These are phyloP conservation scores for Haplochromis vanheusdeni DNA, from an alignment of 2,113 vertebrate species.

Conservation along the genomic window DNA sequence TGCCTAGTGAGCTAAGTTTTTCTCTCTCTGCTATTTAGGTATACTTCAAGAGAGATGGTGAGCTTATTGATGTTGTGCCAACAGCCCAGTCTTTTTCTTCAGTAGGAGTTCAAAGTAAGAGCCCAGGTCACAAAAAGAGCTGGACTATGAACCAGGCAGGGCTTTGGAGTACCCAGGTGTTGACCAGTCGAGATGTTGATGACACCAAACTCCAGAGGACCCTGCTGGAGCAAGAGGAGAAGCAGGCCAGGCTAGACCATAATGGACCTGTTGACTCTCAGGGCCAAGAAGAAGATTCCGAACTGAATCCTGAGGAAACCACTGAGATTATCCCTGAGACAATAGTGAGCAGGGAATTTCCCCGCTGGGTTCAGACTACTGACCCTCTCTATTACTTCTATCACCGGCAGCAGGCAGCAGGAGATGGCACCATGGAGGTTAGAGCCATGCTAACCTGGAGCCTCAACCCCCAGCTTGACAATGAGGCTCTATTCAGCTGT, in stretches of 20 bases:
- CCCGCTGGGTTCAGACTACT: constrained; percentile 82
- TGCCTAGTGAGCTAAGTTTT: neutral
- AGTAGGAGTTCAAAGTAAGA: neutral
- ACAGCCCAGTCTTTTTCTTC: constrained; percentile 58
- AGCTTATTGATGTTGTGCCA: constrained; percentile 79
- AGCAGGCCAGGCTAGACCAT: constrained; percentile 24
- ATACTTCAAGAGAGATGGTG: constrained; percentile 88
- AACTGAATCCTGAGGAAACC: constrained; percentile 43
- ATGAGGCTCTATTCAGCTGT: constrained; percentile 91
- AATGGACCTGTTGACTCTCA: neutral
- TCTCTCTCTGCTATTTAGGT: constrained; percentile 70
- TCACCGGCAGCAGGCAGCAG: constrained; percentile 70
- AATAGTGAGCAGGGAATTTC: constrained; percentile 88
- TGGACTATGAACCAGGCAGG: constrained; percentile 24
- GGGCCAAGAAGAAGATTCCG: constrained; percentile 27
- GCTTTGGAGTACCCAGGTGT: constrained; percentile 62
- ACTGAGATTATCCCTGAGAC: constrained; percentile 82
- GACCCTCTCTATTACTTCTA: constrained; percentile 86
- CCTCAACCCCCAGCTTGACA: constrained; percentile 90
- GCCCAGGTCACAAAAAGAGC: constrained; percentile 16
- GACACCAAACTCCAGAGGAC: constrained; percentile 85
- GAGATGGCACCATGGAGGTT: constrained; percentile 84
- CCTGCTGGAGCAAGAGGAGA: constrained; percentile 59
- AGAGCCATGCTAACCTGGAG: constrained; percentile 88
- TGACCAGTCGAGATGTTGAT: constrained; percentile 78